Conservation (phyloP, 2,113 vertebrate genomes). For the Sinosuthora webbiana region DNA sequence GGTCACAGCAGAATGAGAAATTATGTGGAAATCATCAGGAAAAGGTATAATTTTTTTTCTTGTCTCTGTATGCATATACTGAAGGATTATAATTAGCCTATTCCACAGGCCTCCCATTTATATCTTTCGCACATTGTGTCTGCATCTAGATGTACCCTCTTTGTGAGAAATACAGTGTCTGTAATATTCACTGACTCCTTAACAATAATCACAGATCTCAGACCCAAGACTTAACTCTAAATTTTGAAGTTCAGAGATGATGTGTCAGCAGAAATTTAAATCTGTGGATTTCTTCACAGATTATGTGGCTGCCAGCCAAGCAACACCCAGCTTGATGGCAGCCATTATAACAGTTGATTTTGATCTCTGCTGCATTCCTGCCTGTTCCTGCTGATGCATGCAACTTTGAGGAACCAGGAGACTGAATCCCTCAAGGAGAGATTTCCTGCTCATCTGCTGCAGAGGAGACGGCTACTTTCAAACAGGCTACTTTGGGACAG, state of each 20-base stretch:
- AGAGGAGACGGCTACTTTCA: not conserved
- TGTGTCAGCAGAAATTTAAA: not conserved
- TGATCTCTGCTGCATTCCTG: not conserved
- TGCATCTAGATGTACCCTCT: not conserved
- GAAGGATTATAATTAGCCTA: not conserved
- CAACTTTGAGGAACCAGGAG: not conserved
- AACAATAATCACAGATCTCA: not conserved
- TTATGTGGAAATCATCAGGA: not conserved
- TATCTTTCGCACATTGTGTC: not conserved
- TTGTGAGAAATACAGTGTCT: not conserved
- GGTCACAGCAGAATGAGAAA: constrained; percentile 33
- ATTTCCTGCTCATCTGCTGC: not conserved
- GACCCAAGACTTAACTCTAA: not conserved
- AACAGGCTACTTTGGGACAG: not conserved
- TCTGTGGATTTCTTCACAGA: not conserved
- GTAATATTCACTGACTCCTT: not conserved
- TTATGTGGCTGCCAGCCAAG: not conserved
- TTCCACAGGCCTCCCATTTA: not conserved
- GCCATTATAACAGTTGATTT: not conserved
- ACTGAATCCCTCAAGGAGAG: not conserved
- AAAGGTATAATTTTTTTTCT: not conserved
- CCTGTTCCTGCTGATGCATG: not conserved
- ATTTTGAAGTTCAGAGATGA: not conserved
- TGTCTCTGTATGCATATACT: not conserved
- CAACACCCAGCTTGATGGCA: not conserved